Base-by-base conservation (phyloP, 2,113 vertebrate genomes). In the Rhabdornis inornatus region DNA sequence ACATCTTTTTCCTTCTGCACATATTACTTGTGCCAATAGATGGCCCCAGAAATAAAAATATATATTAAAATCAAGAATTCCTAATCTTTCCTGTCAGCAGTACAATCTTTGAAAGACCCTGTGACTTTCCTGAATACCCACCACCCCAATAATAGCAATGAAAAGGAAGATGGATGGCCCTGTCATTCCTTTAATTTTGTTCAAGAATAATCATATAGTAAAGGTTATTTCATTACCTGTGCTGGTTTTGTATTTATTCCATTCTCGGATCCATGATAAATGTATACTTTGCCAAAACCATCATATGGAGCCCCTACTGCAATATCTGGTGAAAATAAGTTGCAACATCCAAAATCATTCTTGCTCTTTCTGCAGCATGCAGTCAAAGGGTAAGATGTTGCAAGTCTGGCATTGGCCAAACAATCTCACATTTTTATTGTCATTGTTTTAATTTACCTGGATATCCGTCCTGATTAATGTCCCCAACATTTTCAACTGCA, bases 241-340 rank as follows among this genome's bases (percentile, higher is more conserved):
- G 98, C 97, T 81, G 99, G 98, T 63, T 97, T 98, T 91, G 96
- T 98, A 83, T 98, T 98, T 97, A 99, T 98, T 89, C 99, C 99
- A 22, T 96, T 91, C 52, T 87, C 83, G 31, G 99, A 99, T 65
- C 99, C 99, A 16, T 99, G 99, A 95, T 99, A 99, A 93, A 99
- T 98, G 95, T 98, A 99, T 40, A 99, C 99, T 80, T 98, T 99
- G 77, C 99, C 99, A 13, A 56, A 95, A 42, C 98, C 98, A 83
- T 99, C 99, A 56, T 99, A 99, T 0, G 99, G 99, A 45, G 99
- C 99, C 80, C 99, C 99, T 17, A 99, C 95, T 15, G 99, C 99
- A 93, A 99, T 98, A 97, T 99, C 99, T 99, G 97, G 87, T 81
- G 81, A 94, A 63, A 97, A 89, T 3, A 97, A 89, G 42, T 87